These are phyloP conservation scores for Palloptera scutellata DNA, from an alignment of 2,888 invertebrate genomes.

Conservation along the genomic window DNA sequence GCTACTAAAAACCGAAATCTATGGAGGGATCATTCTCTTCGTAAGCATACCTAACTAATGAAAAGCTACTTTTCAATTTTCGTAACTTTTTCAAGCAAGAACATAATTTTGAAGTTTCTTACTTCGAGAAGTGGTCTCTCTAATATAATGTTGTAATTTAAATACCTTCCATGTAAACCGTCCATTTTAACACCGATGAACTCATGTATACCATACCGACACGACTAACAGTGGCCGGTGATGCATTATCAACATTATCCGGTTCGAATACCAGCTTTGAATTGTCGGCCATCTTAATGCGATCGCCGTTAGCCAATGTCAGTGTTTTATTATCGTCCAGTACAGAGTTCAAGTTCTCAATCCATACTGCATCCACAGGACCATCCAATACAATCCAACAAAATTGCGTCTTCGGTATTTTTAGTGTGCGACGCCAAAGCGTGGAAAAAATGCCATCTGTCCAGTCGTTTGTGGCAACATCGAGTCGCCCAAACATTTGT, in stretches of 20 bases:
- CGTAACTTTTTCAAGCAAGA: no score
- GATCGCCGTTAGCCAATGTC: conserved; percentile 89
- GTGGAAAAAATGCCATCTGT: conserved; percentile 94
- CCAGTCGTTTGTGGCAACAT: conserved; percentile 93
- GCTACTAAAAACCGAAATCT: no score
- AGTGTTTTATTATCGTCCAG: conserved; percentile 90
- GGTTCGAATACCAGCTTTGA: conserved; percentile 89
- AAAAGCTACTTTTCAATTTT: no score
- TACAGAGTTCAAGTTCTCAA: conserved; percentile 91
- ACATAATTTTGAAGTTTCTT: no score
- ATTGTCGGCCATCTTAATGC: conserved; percentile 89
- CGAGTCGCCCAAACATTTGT: conserved; percentile 90
- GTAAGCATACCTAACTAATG: no score
- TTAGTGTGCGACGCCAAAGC: conserved; percentile 83
- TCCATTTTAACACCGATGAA: conserved; percentile 85
- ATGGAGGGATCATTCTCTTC: no score
- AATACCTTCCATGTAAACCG: conserved; percentile 75
- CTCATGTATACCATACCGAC: conserved; percentile 94
- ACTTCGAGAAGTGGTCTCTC: no score
- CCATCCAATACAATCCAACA: conserved; percentile 81
- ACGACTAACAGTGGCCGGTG: conserved; percentile 88
- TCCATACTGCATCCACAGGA: conserved; percentile 94
- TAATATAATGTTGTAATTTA: no score
- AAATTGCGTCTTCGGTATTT: conserved; percentile 76
- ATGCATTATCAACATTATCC: conserved; percentile 90